Base-by-base conservation (phyloP, 2,113 vertebrate species). In the Coptodon rendalli region DNA sequence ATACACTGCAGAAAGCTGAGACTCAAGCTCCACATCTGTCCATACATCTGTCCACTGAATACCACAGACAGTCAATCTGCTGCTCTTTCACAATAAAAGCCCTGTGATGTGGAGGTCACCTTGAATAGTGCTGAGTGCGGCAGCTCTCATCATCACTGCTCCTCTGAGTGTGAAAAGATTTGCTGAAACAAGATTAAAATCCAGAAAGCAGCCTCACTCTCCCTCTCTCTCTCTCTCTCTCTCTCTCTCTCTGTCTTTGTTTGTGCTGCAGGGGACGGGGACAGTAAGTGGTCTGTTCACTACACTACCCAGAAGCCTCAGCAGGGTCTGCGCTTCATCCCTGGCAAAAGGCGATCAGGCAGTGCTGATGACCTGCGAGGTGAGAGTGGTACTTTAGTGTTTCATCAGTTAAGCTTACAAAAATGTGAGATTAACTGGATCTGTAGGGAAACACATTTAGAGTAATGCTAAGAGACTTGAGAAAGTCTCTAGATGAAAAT, bases 291-390 rank as follows among this genome's bases (percentile, higher is more conserved):
- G 94, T 93, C 94, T 0, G 92, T 95, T 43, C 93, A 93, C 90
- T 95, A 95, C 92, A 92, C 66, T 81, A 85, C 94, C 94, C 94
- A 95, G 87, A 95, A 95, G 85, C 84, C 94, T 40, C 93, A 91
- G 85, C 94, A 92, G 38, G 86, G 91, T 9, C 76, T 91, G 48
- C 29, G 85, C 27, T 95, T 95, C 87, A 80, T 94, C 56, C 89
- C 91, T 0, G 91, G 87, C 2, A 93, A 89, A 14, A 81, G 59
- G 19, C 78, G 52, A 6, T 83, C 84, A 0, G 82, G 90, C 81
- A 90, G 89, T 17, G 79, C 89, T 5, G 91, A 91, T 6, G 87
- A 93, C 63, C 82, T 93, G 50, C 87, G 34, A 93, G 93, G 94
- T 95, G 83, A 94, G 90, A 50, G 22, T 31, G 13, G 13, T 14